Conservation (phyloP, 1,140 invertebrate species). For the Megalonaias nervosa region DNA sequence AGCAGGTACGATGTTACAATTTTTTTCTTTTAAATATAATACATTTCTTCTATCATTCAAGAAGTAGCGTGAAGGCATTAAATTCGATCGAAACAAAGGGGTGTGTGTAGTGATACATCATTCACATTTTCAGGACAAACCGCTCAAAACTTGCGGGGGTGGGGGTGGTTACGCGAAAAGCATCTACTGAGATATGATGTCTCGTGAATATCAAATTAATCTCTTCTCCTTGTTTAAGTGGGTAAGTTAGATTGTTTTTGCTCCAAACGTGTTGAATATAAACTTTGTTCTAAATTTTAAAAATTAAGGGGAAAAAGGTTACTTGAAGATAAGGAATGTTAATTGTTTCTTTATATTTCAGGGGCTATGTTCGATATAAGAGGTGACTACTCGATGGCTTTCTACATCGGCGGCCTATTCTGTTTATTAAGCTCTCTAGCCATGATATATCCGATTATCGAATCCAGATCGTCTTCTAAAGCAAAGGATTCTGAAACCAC, state of each 20-base stretch:
- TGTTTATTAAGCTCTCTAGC: conserved; percentile 19
- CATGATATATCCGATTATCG: conserved; percentile 17
- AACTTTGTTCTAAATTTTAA: not conserved
- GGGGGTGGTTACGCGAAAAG: not conserved
- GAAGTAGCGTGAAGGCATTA: not conserved
- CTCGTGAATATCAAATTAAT: not conserved
- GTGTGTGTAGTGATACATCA: not conserved
- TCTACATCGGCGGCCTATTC: conserved; percentile 27
- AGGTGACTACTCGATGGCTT: conserved; percentile 25
- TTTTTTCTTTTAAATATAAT: not conserved
- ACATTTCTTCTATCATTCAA: not conserved
- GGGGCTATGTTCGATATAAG: conserved; percentile 41
- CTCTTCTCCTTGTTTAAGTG: not conserved
- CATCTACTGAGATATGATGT: not conserved
- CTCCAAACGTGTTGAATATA: not conserved
- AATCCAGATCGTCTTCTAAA: too few relatives aligned
- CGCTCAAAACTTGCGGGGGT: not conserved
- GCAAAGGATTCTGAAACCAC: too few relatives aligned
- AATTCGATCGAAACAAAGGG: not conserved
- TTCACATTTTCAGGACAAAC: not conserved
- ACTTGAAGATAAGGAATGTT: not conserved
- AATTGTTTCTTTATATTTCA: conserved; percentile 16
- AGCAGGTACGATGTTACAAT: conserved; percentile 34
- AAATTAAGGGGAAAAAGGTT: not conserved
- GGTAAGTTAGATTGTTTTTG: not conserved